These are phyloP conservation scores for Todiramphus saurophagus DNA, from an alignment of 2,113 vertebrate species.

Conservation along the genomic window DNA sequence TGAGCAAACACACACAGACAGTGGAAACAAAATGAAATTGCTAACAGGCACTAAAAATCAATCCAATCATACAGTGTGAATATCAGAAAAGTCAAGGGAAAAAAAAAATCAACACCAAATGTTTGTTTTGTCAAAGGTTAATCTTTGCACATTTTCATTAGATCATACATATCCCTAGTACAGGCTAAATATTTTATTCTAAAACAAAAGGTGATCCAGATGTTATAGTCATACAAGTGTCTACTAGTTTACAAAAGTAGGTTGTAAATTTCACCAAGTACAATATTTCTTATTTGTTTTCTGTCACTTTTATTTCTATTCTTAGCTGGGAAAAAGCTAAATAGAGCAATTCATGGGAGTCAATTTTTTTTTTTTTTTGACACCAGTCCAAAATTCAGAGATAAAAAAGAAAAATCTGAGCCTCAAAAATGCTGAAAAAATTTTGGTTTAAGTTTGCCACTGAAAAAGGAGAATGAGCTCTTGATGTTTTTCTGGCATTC, in stretches of 20 bases:
- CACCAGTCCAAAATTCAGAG: background rate
- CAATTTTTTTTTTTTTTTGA: background rate
- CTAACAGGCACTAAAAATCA: background rate
- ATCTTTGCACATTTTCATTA: background rate
- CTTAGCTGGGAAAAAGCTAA: background rate
- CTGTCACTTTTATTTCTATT: background rate
- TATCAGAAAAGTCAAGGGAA: background rate
- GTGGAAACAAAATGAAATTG: background rate
- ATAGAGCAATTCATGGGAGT: background rate
- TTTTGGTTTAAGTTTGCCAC: background rate
- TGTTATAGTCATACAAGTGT: background rate
- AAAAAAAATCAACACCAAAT: background rate
- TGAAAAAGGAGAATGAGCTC: background rate
- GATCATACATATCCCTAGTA: background rate
- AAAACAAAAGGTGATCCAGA: background rate
- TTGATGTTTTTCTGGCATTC: background rate
- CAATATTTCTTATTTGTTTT: background rate
- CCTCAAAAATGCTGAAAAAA: background rate
- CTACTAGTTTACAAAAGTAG: background rate
- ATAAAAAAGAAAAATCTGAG: background rate
- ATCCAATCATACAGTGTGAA: background rate
- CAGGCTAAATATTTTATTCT: background rate
- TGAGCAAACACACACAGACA: background rate
- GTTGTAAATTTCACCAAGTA: background rate
- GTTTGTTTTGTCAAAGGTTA: background rate